Conservation (phyloP, 1,140 invertebrate species). For the Bombyx mandarina region DNA sequence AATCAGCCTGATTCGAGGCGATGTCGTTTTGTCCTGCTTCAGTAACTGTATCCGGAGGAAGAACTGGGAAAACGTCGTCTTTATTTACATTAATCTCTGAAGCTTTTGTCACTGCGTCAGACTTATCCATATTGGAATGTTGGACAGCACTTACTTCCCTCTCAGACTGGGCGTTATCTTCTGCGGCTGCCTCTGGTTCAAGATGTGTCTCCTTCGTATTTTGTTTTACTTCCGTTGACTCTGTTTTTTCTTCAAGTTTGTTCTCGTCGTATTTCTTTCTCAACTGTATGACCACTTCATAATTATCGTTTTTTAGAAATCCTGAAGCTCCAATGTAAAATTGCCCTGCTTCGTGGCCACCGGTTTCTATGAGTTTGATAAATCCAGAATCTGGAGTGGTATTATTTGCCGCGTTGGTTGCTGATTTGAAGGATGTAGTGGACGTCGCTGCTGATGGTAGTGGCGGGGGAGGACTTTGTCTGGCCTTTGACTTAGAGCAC, state of each 20-base stretch:
- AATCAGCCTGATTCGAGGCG: background rate
- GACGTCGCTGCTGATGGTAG: conserved; percentile 34
- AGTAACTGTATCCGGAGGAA: background rate
- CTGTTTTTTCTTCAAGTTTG: conserved; percentile 13
- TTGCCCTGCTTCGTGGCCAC: conserved; percentile 36
- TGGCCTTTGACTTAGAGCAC: background rate
- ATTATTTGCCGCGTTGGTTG: conserved; percentile 20
- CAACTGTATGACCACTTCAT: conserved; percentile 59
- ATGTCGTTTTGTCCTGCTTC: background rate
- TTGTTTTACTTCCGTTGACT: conserved; percentile 5
- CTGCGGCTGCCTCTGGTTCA: background rate
- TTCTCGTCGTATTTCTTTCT: conserved; percentile 40
- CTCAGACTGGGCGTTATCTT: background rate
- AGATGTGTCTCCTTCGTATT: conserved; percentile 3
- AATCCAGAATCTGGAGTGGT: conserved; percentile 21
- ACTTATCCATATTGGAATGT: background rate
- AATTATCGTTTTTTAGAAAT: conserved; percentile 50
- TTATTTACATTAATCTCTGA: background rate
- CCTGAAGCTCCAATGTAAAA: conserved; percentile 56
- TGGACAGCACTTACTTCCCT: background rate
- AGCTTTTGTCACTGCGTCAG: background rate
- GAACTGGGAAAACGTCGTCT: background rate
- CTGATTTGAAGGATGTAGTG: conserved; percentile 38
- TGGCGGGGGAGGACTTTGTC: conserved; percentile 5
- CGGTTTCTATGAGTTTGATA: conserved; percentile 40